Base-by-base conservation (phyloP, 2,797 vertebrate genomes). In the Crocidura indochinensis region DNA sequence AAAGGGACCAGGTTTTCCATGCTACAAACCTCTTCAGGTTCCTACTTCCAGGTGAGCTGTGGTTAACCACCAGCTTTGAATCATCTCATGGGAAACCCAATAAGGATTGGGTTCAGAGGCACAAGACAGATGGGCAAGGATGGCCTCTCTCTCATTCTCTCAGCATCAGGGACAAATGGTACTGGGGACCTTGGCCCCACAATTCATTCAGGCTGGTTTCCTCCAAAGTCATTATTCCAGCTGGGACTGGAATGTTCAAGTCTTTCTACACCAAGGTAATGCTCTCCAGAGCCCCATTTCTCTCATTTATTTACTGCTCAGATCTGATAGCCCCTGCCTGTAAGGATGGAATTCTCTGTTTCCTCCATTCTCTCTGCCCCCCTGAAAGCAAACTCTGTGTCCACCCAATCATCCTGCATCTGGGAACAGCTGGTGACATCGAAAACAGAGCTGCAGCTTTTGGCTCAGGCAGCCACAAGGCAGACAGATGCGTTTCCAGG, bases 171-270 rank as follows among this genome's bases (percentile, higher is more conserved):
- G 78, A 78, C 47, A 77, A 94, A 69, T 8, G 4, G 76, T 86
- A 92, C 73, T 83, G 86, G 51, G 86, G 89, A 93, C 87, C 53
- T 92, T 69, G 94, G 62, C 64, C 49, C 68, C 65, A 71, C 82
- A 22, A 85, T 71, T 87, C 8, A 78, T 74, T 89, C 89, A 75
- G 60, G 69, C 49, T 71, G 24, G 47, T 82, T 84, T 87, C 74
- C 81, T 94, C 88, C 86, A 31, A 92, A 90, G 80, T 90, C 79
- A 53, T 87, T 67, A 90, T 91, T 90, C 93, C 75, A 27, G 81
- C 64, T 77, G 81, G 95, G 88, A 94, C 87, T 68, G 90, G 73
- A 67, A 53, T 8, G 29, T 17, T 24, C 27, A 87, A 31, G 60
- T 91, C 75, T 53, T 79, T 87, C 29, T 69, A 51, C 38, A 27